Percentiles rank a stretch among this genome's conserved stretches.
These are phyloP conservation scores for Varanus salvator DNA, from an alignment of 2,113 vertebrate species.

Conservation along the genomic window DNA sequence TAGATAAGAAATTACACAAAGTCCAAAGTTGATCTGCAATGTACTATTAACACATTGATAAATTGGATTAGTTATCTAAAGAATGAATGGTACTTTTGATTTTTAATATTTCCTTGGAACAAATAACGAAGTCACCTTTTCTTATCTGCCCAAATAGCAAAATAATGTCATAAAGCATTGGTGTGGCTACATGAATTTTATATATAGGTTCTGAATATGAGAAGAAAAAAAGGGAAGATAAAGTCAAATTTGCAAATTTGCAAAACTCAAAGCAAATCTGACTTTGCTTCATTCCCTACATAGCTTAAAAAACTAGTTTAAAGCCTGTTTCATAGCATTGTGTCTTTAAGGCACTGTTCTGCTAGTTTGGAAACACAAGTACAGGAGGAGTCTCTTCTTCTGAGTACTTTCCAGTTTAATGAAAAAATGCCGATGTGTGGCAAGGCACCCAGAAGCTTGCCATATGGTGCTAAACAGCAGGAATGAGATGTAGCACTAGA, in stretches of 20 bases:
- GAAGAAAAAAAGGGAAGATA: background rate
- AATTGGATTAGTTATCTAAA: constrained; percentile 11
- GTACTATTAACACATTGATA: background rate
- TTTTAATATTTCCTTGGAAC: background rate
- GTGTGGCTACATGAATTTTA: too few relatives aligned
- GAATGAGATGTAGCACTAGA: background rate
- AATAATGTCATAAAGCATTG: background rate
- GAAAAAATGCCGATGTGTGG: background rate
- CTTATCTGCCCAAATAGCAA: too few relatives aligned
- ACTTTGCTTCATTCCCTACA: background rate
- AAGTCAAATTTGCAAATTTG: background rate
- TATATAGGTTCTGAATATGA: background rate
- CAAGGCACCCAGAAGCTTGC: background rate
- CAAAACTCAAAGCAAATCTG: background rate
- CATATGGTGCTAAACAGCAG: background rate
- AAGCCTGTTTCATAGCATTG: background rate
- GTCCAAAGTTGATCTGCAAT: constrained; percentile 11
- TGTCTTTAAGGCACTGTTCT: background rate
- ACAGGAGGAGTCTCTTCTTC: background rate
- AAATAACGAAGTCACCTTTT: background rate
- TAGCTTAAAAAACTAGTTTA: background rate
- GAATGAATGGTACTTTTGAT: background rate
- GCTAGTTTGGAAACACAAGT: background rate
- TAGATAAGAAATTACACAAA: constrained; percentile 35
- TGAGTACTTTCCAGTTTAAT: background rate